These are phyloP conservation scores for Leucozona laternaria DNA, from an alignment of 2,888 invertebrate genomes.

Conservation along the genomic window DNA sequence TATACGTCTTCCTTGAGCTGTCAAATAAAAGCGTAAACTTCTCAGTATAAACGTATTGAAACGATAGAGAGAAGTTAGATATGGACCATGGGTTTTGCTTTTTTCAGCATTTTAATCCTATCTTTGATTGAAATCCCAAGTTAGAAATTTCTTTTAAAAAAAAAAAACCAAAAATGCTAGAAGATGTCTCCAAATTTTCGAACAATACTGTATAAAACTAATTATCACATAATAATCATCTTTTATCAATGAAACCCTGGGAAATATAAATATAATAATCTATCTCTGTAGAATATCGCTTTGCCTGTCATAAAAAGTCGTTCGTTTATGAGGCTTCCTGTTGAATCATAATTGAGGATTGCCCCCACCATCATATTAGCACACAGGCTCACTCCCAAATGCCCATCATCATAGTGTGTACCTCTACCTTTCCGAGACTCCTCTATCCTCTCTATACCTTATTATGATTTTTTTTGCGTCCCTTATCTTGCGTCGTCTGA, in stretches of 20 bases:
- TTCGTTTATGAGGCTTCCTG: conserved; percentile 3
- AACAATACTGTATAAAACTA: conserved; percentile 6
- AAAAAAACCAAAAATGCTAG: no score
- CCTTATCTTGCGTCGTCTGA: conserved; percentile 33
- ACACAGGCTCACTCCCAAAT: not conserved
- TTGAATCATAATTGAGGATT: conserved; percentile 23
- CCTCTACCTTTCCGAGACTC: not conserved
- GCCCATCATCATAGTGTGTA: not conserved
- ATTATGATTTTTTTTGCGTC: conserved; percentile 5
- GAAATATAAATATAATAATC: conserved; percentile 44
- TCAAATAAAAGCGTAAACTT: no score
- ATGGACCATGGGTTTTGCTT: no score
- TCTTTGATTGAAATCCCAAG: no score
- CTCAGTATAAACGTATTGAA: no score
- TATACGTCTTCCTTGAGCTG: no score
- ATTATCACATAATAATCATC: conserved; percentile 50
- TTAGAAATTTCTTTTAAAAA: no score
- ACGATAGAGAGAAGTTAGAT: no score
- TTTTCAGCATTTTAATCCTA: no score
- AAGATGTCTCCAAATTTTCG: no score
- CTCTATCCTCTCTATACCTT: not conserved
- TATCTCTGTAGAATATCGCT: conserved; percentile 36
- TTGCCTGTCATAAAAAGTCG: not conserved
- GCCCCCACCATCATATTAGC: not conserved
- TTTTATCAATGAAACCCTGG: conserved; percentile 45